phyloP scores from a whole-genome alignment of 1,140 invertebrate species.

The Drosophila lowei region DNA sequence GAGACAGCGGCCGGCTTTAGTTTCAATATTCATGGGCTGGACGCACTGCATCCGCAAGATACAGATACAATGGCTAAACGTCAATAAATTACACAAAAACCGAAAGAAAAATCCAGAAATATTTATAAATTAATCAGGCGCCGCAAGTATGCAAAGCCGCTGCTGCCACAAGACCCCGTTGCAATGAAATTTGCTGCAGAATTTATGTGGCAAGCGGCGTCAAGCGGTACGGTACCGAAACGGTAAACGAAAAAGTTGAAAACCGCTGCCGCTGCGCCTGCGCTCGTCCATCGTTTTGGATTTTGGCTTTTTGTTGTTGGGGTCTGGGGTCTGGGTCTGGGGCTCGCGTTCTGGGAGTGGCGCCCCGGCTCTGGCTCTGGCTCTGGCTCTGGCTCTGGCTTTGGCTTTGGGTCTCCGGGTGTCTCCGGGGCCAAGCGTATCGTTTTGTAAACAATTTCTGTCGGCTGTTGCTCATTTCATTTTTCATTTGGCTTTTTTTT shows the following conservation, averaged over 20 bases:
- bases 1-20: background rate
- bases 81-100: slow-evolving; percentile 20
- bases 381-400: slow-evolving; percentile 22
- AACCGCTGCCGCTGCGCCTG: slow-evolving; percentile 67
- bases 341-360: slow-evolving; percentile 58
- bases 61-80: slow-evolving; percentile 32
- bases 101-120: slow-evolving; percentile 16
- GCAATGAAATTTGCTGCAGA: slow-evolving; percentile 51
- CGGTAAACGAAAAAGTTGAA: slow-evolving; percentile 52
- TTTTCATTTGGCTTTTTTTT: slow-evolving; percentile 29
- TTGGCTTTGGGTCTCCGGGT: slow-evolving; percentile 34
- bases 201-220: slow-evolving; percentile 71
- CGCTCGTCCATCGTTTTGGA: slow-evolving; percentile 31
- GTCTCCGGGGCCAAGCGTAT: slow-evolving; percentile 51
- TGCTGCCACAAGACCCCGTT: slow-evolving; percentile 27
- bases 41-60: too few species aligned
- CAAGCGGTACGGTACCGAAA: slow-evolving; percentile 39
- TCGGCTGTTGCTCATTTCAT: slow-evolving; percentile 28
- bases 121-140: slow-evolving; percentile 61
- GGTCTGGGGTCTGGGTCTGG: slow-evolving; percentile 9
- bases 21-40: too few species aligned
- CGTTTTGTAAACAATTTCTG: slow-evolving; percentile 61
- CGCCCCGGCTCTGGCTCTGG: slow-evolving; percentile 30
- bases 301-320: background rate
- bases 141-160: slow-evolving; percentile 37